Conservation (phyloP, 2,797 vertebrate species). For the Malacoctenus gilli region DNA sequence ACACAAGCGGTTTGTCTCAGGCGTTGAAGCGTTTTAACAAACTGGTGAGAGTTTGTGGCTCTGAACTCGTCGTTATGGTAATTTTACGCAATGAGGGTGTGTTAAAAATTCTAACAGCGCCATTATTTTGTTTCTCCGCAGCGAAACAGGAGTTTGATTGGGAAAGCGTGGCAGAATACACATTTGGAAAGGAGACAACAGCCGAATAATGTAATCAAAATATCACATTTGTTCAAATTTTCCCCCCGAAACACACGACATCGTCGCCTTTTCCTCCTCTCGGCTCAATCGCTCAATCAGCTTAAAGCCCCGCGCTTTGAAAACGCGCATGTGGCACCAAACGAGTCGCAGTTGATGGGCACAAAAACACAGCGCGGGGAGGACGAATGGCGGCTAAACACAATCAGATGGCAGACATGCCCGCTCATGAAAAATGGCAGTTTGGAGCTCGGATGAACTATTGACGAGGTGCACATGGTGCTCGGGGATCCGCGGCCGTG, state of each 20-base stretch:
- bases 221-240: constrained; percentile 13
- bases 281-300: constrained; percentile 41
- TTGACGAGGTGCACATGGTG: constrained; percentile 71
- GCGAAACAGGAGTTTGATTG: constrained; percentile 25
- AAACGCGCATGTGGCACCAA: constrained; percentile 29
- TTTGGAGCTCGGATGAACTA: constrained; percentile 61
- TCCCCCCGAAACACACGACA: constrained; percentile 19
- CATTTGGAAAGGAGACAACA: constrained; percentile 9
- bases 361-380: constrained; percentile 27
- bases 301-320: constrained; percentile 23
- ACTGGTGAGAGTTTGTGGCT: too few relatives aligned
- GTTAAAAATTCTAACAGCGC: too few relatives aligned
- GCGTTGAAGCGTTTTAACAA: too few relatives aligned
- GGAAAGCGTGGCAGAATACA: constrained; percentile 1
- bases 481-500: constrained; percentile 41
- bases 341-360: constrained; percentile 51
- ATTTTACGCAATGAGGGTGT: too few relatives aligned
- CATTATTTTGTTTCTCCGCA: too few relatives aligned
- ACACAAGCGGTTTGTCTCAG: too few relatives aligned
- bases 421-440: constrained; percentile 64
- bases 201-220: constrained; percentile 26
- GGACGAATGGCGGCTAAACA: constrained; percentile 50
- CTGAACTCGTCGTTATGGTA: too few relatives aligned
- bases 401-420: constrained; percentile 70
- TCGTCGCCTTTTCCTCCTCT: constrained; percentile 7